phyloP scores from a whole-genome alignment of 2,113 vertebrate genomes.

The Tretioscincus oriximinensis region DNA sequence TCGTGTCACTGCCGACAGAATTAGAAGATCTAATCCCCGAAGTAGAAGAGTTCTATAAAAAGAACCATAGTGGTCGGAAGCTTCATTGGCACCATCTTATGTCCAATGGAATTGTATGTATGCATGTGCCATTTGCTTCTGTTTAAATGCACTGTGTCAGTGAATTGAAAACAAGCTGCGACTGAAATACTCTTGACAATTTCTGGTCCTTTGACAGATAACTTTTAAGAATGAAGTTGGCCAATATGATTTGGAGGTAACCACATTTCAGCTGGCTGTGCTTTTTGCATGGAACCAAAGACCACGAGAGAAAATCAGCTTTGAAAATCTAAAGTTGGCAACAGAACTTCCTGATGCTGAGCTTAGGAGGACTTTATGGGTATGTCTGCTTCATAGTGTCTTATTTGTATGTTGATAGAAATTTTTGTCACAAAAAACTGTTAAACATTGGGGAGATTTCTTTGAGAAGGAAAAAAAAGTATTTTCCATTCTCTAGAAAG shows the following conservation, averaged over 20 bases:
- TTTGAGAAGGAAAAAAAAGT: too few relatives aligned
- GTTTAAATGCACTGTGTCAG: neutral
- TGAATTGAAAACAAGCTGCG: neutral
- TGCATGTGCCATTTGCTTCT: neutral
- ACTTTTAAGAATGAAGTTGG: slow-evolving; percentile 99
- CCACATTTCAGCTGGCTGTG: slow-evolving; percentile 96
- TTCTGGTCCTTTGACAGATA: slow-evolving; percentile 77
- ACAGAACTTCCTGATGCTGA: slow-evolving; percentile 97
- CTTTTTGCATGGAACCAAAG: slow-evolving; percentile 99
- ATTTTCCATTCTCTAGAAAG: too few relatives aligned
- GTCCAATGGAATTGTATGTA: slow-evolving; percentile 98
- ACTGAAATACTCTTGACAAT: neutral
- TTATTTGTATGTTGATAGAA: slow-evolving; percentile 5
- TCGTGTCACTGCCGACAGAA: slow-evolving; percentile 95
- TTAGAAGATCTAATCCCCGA: slow-evolving; percentile 97
- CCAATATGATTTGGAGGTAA: slow-evolving; percentile 97
- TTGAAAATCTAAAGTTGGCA: slow-evolving; percentile 97
- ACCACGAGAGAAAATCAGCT: slow-evolving; percentile 97
- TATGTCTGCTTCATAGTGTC: slow-evolving; percentile 69
- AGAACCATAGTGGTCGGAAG: slow-evolving; percentile 98
- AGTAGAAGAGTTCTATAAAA: slow-evolving; percentile 99
- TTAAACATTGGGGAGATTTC: neutral
- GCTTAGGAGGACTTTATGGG: slow-evolving; percentile 97
- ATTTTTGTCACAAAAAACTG: neutral
- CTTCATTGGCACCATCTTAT: slow-evolving; percentile 99